phyloP scores from a whole-genome alignment of 2,797 vertebrate genomes.

The Leucoraja ocellata region DNA sequence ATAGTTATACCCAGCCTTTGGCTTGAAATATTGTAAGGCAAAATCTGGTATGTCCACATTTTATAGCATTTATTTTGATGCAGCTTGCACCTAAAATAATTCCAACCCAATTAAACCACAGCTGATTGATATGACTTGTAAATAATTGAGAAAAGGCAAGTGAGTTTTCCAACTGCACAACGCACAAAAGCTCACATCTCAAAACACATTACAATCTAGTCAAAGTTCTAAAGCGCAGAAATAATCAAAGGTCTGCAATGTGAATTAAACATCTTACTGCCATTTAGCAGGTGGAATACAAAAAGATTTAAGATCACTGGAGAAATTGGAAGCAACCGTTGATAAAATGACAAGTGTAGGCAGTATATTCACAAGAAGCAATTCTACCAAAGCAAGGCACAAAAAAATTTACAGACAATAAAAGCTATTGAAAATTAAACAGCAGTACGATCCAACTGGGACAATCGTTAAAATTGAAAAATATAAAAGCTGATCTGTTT shows the following conservation, averaged over 20 bases:
- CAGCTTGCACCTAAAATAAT: not conserved
- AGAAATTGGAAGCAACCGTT: not conserved
- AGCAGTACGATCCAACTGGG: not conserved
- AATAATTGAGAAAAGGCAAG: not conserved
- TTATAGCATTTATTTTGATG: not conserved
- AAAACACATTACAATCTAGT: conserved; percentile 26
- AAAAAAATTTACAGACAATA: conserved; percentile 33
- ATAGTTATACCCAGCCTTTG: conserved; percentile 27
- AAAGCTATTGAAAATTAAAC: conserved; percentile 23
- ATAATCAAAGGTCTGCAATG: conserved; percentile 7
- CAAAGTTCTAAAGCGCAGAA: conserved; percentile 10
- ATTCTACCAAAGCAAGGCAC: conserved; percentile 35
- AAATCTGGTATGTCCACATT: conserved; percentile 31
- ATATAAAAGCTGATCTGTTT: not conserved
- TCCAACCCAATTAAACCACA: conserved; percentile 21
- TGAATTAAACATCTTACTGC: not conserved
- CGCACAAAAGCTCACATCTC: conserved; percentile 25
- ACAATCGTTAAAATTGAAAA: conserved; percentile 30
- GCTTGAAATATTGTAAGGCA: conserved; percentile 34
- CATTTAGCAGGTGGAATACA: conserved; percentile 19
- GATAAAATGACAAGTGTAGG: conserved; percentile 3
- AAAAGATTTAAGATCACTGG: conserved; percentile 29
- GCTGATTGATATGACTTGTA: not conserved
- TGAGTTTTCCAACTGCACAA: not conserved
- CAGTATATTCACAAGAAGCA: conserved; percentile 36